Evolutionary conservation across 2,888 invertebrate genomes (phyloP).

Genomic region (Nemoura dubitans): DNA sequence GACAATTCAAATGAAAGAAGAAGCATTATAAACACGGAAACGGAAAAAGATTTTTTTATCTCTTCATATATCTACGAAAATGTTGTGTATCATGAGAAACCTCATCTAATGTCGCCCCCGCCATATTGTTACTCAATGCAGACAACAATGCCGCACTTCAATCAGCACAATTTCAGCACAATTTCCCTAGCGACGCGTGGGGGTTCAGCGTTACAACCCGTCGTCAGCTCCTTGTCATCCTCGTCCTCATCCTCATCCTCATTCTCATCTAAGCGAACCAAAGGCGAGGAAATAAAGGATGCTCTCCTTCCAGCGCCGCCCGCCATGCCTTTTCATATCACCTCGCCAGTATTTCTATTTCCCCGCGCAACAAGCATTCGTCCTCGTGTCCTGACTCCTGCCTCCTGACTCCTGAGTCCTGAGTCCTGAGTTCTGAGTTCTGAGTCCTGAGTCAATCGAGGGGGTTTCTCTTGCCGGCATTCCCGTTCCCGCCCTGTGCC

Average conservation of each 20-base stretch:
- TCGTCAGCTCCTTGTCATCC: neutral
- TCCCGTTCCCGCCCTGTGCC: no score
- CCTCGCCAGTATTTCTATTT: neutral
- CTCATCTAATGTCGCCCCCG: neutral
- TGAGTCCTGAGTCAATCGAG: no score
- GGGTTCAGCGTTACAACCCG: neutral
- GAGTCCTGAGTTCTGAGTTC: no score
- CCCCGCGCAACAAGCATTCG: neutral
- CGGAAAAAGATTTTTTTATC: neutral
- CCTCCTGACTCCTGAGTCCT: no score
- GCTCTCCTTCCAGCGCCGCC: neutral
- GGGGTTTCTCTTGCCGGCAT: no score
- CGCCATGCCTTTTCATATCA: neutral
- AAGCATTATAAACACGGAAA: no score
- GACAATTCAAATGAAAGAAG: no score
- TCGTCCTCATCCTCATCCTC: no score
- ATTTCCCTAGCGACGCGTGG: conserved; percentile 45
- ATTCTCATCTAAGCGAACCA: neutral
- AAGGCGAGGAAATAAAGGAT: conserved; percentile 4
- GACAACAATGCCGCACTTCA: conserved; percentile 37
- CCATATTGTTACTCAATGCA: neutral
- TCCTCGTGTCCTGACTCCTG: neutral
- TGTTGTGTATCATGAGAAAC: neutral
- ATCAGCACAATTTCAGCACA: conserved; percentile 46
- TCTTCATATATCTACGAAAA: neutral